Evolutionary conservation across 2,888 invertebrate species (phyloP), one percentile per base, ranked within the genome.

Genomic region (Xestoiulus laeticollis): DNA sequence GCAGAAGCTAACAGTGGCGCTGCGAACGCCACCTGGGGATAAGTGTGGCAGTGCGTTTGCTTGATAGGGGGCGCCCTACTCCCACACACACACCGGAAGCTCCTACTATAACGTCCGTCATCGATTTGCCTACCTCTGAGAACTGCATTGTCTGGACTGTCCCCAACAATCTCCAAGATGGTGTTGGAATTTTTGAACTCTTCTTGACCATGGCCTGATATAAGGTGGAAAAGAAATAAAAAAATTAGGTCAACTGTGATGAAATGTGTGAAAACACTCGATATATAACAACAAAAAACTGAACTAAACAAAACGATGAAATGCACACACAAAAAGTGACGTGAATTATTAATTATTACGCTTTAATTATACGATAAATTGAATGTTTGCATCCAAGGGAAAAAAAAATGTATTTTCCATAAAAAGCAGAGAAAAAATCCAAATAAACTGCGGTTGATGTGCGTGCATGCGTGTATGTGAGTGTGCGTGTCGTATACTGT

Each of bases 1-100:
- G 82, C 82, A 82, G 82, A 82, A 82, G 82, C 32, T 82, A 32
- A 19, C 30, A n/a, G n/a, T n/a, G n/a, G n/a, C n/a, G n/a, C n/a
- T n/a, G n/a, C n/a, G n/a, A n/a, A n/a, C n/a, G 82, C 32, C 82
- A 82, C 14, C 48, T 48, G 14, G 10, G 48, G 48, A 48, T 16
- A 16, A 16, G 48, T 48, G 48, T 48, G 48, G 48, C 48, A 16
- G 43, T 48, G 48, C 5, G 48, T 48, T 48, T 2, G 48, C 48
- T 12, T 16, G n/a, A n/a, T n/a, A n/a, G 48, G 5, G 8, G 48
- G 48, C 48, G 48, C 48, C 48, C 48, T n/a, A n/a, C n/a, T n/a
- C n/a, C n/a, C n/a, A n/a, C n/a, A n/a, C n/a, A n/a, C 48, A 12
- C 16, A 43, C 43, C 43, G 5, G 48, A 48, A 48, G 48, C 48